Percentiles rank a stretch among this genome's conserved stretches.
These are phyloP conservation scores for Rhodeus uyekii DNA, from an alignment of 2,797 vertebrate genomes.

Conservation along the genomic window DNA sequence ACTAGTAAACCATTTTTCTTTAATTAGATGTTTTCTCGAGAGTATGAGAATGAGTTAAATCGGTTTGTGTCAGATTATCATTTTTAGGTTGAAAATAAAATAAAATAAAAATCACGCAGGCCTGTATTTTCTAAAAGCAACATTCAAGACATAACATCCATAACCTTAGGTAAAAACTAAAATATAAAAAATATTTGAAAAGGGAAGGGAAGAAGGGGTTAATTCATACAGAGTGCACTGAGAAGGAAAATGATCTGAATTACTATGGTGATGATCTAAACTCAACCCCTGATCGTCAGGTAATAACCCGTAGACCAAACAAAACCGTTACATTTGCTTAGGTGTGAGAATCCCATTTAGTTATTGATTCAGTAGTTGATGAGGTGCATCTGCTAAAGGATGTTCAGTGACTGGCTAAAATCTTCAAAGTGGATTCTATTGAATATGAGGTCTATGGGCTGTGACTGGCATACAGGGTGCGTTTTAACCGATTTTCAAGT, in stretches of 20 bases:
- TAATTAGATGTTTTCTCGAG: neutral
- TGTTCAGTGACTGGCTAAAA: slow-evolving; percentile 1
- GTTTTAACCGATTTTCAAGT: neutral
- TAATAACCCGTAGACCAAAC: slow-evolving; percentile 28
- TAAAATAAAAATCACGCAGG: neutral
- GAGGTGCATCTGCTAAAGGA: slow-evolving; percentile 24
- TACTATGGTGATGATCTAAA: slow-evolving; percentile 10
- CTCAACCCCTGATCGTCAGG: neutral
- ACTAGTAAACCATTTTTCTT: neutral
- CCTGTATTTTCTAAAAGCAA: too few species aligned
- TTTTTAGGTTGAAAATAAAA: neutral
- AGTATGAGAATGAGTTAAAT: too few species aligned
- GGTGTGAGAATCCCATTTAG: slow-evolving; percentile 10
- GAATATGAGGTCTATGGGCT: neutral
- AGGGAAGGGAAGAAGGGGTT: neutral
- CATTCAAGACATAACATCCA: neutral
- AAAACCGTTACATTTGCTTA: slow-evolving; percentile 1
- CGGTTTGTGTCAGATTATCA: neutral
- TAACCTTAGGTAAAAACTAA: neutral
- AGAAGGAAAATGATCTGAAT: slow-evolving; percentile 31
- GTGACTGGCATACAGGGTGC: neutral
- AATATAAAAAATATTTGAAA: neutral
- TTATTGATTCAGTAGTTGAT: slow-evolving; percentile 8
- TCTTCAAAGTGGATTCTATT: slow-evolving; percentile 1
- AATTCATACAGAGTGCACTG: slow-evolving; percentile 19